Evolutionary conservation across 1,140 invertebrate species (phyloP).

Genomic region (Liolophura sinensis): DNA sequence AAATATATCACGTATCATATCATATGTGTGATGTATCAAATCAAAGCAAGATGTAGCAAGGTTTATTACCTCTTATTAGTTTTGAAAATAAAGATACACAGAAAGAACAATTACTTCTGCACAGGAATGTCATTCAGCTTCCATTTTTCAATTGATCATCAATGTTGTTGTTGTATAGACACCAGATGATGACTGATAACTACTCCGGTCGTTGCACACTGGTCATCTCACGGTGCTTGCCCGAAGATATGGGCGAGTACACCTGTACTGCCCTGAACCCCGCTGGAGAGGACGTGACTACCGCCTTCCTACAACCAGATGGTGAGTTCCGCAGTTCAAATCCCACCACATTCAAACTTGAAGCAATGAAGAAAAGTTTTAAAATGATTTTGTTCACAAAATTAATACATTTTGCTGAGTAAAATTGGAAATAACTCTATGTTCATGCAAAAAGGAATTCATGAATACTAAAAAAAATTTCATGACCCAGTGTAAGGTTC

Average conservation of each 20-base stretch:
- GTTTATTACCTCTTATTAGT: too few species aligned
- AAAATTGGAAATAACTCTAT: too few species aligned
- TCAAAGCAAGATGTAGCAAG: too few species aligned
- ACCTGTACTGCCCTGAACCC: constrained; percentile 77
- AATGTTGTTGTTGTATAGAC: constrained; percentile 29
- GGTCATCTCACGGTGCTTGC: constrained; percentile 87
- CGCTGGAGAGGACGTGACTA: constrained; percentile 60
- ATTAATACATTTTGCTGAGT: too few species aligned
- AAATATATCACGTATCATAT: too few species aligned
- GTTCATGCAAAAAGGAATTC: too few species aligned
- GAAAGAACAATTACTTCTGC: background rate
- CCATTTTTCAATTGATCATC: background rate
- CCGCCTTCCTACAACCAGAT: constrained; percentile 43
- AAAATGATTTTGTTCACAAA: background rate
- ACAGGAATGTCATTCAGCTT: background rate
- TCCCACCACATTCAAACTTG: too few species aligned
- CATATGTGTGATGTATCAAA: too few species aligned
- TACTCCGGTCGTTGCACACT: constrained; percentile 74
- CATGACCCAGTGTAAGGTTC: too few species aligned
- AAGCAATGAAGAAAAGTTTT: background rate
- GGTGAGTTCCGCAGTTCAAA: constrained; percentile 28
- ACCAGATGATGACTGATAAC: constrained; percentile 43
- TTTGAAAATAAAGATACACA: too few species aligned
- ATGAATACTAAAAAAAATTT: too few species aligned
- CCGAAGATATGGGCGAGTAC: constrained; percentile 94